Base-by-base conservation (phyloP, 2,113 vertebrate genomes). In the Scopus umbretta region DNA sequence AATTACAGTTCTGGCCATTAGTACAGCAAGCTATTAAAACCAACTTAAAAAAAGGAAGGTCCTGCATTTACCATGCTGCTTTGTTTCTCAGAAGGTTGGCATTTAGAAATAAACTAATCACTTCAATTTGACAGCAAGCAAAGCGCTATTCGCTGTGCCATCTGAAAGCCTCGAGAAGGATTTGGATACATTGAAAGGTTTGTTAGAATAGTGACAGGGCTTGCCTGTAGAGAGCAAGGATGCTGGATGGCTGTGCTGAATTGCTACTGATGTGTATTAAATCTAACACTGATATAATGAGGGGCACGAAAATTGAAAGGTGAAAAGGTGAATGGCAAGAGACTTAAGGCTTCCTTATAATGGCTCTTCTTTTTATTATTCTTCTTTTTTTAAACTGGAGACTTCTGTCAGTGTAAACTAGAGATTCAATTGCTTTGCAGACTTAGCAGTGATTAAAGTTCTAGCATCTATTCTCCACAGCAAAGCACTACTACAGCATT, bases 141-240 rank as follows among this genome's bases (percentile, higher is more conserved):
- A 88, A 91, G 55, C 59, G 43, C 38, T 58, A 13, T 50, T 70
- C 72, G 65, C 75, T 84, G 50, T 45, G 16, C 43, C 88, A 83
- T 36, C 91, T 70, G 68, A 62, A 95, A 84, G 58, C 40, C 43
- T 68, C 43, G 80, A 81, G 71, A 88, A 94, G 73, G 75, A 88
- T 79, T 81, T 96, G 80, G 72, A 58, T 43, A 40, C n/a, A 63
- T 94, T 96, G 84, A 86, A 82, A 79, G 29, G 42, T 86, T 87
- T 84, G 94, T 79, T 63, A 90, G 68, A 66, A 62, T 1, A 62
- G 23, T 30, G 73, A 55, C 36, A 36, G 14, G 45, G 50, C 40
- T 62, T 79, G 59, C 76, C 72, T 81, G 22, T 30, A 73, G 55
- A 65, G 52, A 91, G 67, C 29, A 62, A 40, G 61, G 85, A 70